Base-by-base conservation (phyloP, 1,140 invertebrate genomes). In the Zaprionus inermis region DNA sequence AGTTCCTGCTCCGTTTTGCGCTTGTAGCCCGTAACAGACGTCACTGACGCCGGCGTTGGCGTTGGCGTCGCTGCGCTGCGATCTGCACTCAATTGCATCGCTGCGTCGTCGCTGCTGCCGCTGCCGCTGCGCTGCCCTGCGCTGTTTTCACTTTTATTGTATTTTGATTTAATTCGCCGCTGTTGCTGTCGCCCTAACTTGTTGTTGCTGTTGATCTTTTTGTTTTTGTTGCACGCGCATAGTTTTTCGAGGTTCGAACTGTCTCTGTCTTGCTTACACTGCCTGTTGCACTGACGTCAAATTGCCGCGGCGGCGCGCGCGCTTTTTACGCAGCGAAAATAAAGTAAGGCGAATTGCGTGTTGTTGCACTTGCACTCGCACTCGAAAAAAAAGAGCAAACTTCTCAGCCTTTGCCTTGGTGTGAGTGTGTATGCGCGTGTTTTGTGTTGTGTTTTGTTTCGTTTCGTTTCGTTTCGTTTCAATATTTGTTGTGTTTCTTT, bases 1-100 rank as follows among this genome's bases (percentile, higher is more conserved):
- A 71, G 76, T 10, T 86, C 76, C 64, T 63, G 79, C 11, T 88
- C 79, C 10, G 84, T 61, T 18, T 89, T 88, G 14, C 83, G 73
- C 11, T 88, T 88, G 22, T 71, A 61, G 44, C 51, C 38, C 18
- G 36, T 20, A 3, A 22, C 10, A 10, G 18, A 49, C 44, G 11
- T 49, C 5, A 57, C 41, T 3, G 22, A 34, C 51, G 24, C 4
- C 12, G 49, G 4, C 58, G 20, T 18, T 18, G 52, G 5, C 34
- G 30, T 22, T 3, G 12, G 2, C 14, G 44, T 49, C 18, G 44
- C 10, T 54, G 72, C 54, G 61, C 46, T 63, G 41, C 14, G 12
- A 54, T 18, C 55, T 9, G 28, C 7, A 18, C 22, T 34, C 20
- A 51, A 10, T 5, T 22, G 44, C 44, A 51, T 18, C 16, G 38